Conservation (phyloP, 2,113 vertebrate species). For the Melanostigma gelatinosum region DNA sequence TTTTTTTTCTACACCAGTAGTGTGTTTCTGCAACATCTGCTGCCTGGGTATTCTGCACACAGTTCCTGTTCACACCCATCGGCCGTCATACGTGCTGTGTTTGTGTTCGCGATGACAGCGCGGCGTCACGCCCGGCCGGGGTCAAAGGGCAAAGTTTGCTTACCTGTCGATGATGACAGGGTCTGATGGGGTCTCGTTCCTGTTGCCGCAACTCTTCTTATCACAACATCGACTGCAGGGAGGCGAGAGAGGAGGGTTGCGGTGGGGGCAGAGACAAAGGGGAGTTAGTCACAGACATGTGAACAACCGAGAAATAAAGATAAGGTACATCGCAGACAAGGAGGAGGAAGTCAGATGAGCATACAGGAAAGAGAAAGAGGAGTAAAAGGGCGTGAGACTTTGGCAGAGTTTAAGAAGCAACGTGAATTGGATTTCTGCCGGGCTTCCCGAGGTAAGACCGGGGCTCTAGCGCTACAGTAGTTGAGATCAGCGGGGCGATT, state of each 20-base stretch:
- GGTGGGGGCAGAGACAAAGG: conserved; percentile 26
- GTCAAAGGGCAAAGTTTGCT: conserved; percentile 69
- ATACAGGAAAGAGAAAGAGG: conserved; percentile 38
- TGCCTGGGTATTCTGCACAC: conserved; percentile 1
- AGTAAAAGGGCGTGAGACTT: conserved; percentile 69
- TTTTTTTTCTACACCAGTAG: not conserved
- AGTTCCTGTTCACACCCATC: not conserved
- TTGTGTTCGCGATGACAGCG: conserved; percentile 24
- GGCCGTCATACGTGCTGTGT: not conserved
- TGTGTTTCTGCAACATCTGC: conserved; percentile 7
- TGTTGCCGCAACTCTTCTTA: conserved; percentile 99
- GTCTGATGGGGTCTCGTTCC: conserved; percentile 99
- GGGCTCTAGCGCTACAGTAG: conserved; percentile 45
- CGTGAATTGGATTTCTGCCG: conserved; percentile 52
- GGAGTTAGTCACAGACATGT: conserved; percentile 52
- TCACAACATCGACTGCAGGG: conserved; percentile 96
- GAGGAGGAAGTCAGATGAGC: conserved; percentile 53
- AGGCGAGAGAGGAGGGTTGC: not conserved
- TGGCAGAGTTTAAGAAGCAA: conserved; percentile 46
- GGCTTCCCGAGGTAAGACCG: conserved; percentile 58
- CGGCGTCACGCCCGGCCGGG: not conserved
- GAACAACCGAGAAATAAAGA: conserved; percentile 44
- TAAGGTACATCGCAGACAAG: conserved; percentile 25
- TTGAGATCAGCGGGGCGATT: conserved; percentile 55
- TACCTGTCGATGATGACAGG: conserved; percentile 99